A percentile compares a stretch with the other conserved stretches of the same genome.
These are phyloP conservation scores for Heliangelus exortis DNA, from an alignment of 2,797 vertebrate species.

Conservation along the genomic window DNA sequence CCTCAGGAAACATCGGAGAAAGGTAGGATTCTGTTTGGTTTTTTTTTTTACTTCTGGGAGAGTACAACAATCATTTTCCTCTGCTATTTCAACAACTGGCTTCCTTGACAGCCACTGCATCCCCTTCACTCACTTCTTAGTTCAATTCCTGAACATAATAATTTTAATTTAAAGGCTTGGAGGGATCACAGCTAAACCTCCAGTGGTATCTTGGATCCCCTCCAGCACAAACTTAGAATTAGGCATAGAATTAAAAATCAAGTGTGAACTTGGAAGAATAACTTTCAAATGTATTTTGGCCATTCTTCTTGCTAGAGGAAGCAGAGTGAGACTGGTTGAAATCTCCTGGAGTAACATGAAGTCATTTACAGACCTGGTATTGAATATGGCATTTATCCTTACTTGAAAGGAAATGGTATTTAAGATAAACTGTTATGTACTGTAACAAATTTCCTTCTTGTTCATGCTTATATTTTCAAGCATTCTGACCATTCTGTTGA, in stretches of 20 bases:
- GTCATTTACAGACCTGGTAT: neutral
- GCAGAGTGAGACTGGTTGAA: neutral
- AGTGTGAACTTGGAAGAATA: neutral
- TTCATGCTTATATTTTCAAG: neutral
- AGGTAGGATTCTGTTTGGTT: slow-evolving; percentile 80
- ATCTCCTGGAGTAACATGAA: neutral
- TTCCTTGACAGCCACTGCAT: neutral
- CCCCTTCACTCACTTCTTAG: neutral
- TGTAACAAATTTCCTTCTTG: neutral
- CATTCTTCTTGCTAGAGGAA: neutral
- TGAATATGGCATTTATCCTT: neutral
- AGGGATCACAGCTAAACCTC: neutral
- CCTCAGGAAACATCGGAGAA: slow-evolving; percentile 96
- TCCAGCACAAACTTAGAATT: neutral
- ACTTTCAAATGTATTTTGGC: neutral
- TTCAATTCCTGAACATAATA: neutral
- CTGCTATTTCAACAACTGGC: neutral
- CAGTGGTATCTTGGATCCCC: neutral
- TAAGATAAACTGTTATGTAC: neutral
- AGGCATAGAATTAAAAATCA: neutral
- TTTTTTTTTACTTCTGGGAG: neutral
- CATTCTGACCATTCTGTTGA: neutral
- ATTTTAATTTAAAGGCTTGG: neutral
- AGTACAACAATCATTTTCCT: neutral
- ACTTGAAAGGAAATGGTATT: neutral